These are phyloP conservation scores for Leptodactylus fallax DNA, from an alignment of 2,797 vertebrate species.

Conservation along the genomic window DNA sequence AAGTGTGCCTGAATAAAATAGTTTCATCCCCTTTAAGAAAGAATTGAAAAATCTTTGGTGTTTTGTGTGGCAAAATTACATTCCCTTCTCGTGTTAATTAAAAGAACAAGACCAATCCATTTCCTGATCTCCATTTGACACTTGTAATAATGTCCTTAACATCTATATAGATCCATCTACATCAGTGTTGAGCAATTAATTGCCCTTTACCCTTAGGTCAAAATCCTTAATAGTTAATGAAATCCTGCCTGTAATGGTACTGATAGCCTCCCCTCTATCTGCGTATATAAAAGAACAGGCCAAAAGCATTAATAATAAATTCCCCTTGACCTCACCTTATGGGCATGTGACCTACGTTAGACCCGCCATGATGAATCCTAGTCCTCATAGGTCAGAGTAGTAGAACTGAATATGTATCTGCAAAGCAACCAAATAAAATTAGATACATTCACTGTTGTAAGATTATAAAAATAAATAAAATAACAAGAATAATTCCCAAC, in stretches of 20 bases:
- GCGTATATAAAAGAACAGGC: background rate
- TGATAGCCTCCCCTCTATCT: background rate
- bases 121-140: background rate
- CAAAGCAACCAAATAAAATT: background rate
- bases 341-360: background rate
- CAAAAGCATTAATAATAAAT: background rate
- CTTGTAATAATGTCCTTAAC: background rate
- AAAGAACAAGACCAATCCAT: background rate
- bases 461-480: slow-evolving; percentile 30
- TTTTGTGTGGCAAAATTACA: no score
- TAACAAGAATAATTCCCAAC: background rate
- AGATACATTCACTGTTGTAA: background rate
- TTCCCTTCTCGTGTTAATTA: background rate
- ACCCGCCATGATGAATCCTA: background rate
- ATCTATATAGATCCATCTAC: background rate
- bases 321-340: background rate
- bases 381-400: background rate
- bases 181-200: background rate
- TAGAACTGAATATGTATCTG: background rate
- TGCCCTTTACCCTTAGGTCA: background rate
- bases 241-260: background rate
- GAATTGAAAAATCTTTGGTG: no score
- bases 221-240: slow-evolving; percentile 5
- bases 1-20: no score
- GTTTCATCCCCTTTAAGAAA: no score